Conservation (phyloP, 2,113 vertebrate genomes). For the Mohoua ochrocephala region DNA sequence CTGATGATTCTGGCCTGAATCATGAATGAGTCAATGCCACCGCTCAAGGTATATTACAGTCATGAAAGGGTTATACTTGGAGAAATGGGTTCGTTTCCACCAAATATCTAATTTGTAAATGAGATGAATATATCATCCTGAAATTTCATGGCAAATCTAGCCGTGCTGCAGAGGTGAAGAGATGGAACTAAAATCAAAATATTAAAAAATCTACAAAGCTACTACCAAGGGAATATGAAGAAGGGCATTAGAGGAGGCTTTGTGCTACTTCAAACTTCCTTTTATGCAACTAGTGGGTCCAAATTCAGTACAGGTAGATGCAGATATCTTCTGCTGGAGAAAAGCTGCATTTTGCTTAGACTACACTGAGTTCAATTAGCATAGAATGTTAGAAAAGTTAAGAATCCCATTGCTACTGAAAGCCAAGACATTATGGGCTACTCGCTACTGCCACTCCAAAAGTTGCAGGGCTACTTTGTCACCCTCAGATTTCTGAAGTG, state of each 20-base stretch:
- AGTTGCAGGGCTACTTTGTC: conserved; percentile 27
- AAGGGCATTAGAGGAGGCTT: not conserved
- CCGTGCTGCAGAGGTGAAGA: not conserved
- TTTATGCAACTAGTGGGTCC: not conserved
- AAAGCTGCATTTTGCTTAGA: not conserved
- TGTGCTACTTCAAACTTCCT: not conserved
- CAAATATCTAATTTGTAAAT: not conserved
- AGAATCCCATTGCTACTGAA: not conserved
- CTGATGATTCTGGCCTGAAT: not conserved
- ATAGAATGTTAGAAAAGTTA: not conserved
- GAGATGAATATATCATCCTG: not conserved
- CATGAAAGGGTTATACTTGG: not conserved
- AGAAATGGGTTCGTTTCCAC: not conserved
- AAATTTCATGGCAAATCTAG: not conserved
- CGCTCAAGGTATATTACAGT: not conserved
- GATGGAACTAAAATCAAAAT: not conserved
- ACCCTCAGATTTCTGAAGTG: conserved; percentile 49
- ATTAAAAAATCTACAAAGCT: not conserved
- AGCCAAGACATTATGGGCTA: not conserved
- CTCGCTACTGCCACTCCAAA: not conserved
- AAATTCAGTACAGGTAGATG: not conserved
- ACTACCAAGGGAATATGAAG: not conserved
- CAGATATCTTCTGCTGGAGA: not conserved
- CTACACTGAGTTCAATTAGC: not conserved
- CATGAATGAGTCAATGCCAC: not conserved